phyloP scores from a whole-genome alignment of 2,888 invertebrate species.

The Zele albiditarsus region DNA sequence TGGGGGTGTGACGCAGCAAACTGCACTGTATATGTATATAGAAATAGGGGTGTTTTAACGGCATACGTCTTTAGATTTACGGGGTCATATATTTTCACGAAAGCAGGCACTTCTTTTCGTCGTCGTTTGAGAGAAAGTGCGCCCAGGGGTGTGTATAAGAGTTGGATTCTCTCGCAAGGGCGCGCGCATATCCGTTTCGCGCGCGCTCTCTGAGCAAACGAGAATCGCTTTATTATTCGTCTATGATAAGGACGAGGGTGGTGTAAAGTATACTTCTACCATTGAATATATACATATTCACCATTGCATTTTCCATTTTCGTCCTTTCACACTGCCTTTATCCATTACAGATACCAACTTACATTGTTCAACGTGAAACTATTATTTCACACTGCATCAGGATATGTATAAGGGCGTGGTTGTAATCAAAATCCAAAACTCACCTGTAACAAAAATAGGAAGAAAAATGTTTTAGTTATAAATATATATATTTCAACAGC shows the following conservation, averaged over 20 bases:
- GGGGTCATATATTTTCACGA: slow-evolving; percentile 52
- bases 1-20: not conserved
- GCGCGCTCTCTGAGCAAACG: slow-evolving; percentile 27
- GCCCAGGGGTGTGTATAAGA: slow-evolving; percentile 26
- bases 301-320: not conserved
- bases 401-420: not conserved
- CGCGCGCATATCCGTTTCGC: not conserved
- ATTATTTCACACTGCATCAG: not conserved
- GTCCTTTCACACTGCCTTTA: not conserved
- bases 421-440: slow-evolving; percentile 16
- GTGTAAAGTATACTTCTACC: slow-evolving; percentile 26
- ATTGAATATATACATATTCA: not conserved
- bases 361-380: not conserved
- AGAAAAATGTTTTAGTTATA: not conserved
- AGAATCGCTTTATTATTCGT: slow-evolving; percentile 40
- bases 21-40: slow-evolving; percentile 5
- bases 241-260: slow-evolving; percentile 12
- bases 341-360: not conserved
- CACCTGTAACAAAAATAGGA: slow-evolving; percentile 32
- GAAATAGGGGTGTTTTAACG: slow-evolving; percentile 47
- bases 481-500: not conserved
- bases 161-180: not conserved
- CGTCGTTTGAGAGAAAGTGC: slow-evolving; percentile 24
- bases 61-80: slow-evolving; percentile 51
- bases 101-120: slow-evolving; percentile 47